Evolutionary conservation across 2,888 invertebrate genomes (phyloP), one percentile per base, ranked within the genome.

Genomic region (Lobophora halterata): DNA sequence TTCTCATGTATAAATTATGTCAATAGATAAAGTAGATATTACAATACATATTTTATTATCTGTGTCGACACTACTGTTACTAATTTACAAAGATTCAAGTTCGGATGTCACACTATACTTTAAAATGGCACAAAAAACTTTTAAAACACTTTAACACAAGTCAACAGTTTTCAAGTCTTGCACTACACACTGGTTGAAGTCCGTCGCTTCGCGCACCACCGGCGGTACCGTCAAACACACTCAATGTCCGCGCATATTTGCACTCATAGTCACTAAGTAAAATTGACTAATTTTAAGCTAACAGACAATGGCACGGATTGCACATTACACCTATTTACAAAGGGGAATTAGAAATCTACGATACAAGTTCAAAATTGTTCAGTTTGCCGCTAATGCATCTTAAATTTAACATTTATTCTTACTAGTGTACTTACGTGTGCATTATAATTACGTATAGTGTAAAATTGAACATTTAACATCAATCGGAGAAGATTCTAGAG

Each of bases 301-400:
- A 82, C 68, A 77, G 79, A 86, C 81, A 83, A 87, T 87, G 87
- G 87, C 87, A 87, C 87, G 87, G 87, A 87, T 85, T 83, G 83
- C 81, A 83, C 86, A 86, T 79, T 82, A 73, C 65, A 62, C 69
- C 62, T 87, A 86, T 87, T 59, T 86, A 87, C 87, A 87, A 43
- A 62, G 65, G 65, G 79, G 71, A 70, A 70, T 74, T 69, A 66
- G 69, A 74, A 68, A 59, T 74, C 75, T 78, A 82, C 59, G 48
- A 64, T 65, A 67, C 33, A 58, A 61, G 58, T 71, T 69, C 69
- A 72, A 75, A 74, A 71, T 79, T 73, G 75, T 74, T 79, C 77
- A 60, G 76, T 75, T 63, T 69, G 71, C 68, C 67, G 59, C 77
- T 76, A 79, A 50, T 57, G 49, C 46, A 45, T 46, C 77, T 79